Percentiles rank a stretch among this genome's conserved stretches.
These are phyloP conservation scores for Spea hammondii DNA, from an alignment of 2,797 vertebrate species.

Conservation along the genomic window DNA sequence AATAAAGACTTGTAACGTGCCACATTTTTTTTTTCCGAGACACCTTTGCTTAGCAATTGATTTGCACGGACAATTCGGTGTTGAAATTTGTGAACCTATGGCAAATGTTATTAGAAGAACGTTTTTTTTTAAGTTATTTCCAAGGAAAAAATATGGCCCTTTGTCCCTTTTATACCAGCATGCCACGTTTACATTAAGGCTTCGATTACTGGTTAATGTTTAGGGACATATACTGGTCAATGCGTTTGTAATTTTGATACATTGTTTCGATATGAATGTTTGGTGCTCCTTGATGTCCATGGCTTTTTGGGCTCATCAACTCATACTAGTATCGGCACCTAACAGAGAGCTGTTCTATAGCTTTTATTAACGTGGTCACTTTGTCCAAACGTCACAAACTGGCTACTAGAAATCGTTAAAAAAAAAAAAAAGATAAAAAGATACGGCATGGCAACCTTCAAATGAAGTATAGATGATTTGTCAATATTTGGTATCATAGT, in stretches of 20 bases:
- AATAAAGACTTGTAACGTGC: constrained; percentile 56
- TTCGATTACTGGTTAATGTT: constrained; percentile 49
- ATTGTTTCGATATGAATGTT: constrained; percentile 37
- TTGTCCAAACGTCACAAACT: no score
- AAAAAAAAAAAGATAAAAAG: constrained; percentile 29
- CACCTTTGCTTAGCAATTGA: constrained; percentile 52
- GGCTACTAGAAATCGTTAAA: constrained; percentile 8
- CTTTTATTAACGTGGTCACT: constrained; percentile 14
- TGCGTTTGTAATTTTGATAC: constrained; percentile 44
- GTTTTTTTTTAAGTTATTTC: constrained; percentile 39
- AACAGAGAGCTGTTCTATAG: constrained; percentile 47
- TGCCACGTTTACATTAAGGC: constrained; percentile 56
- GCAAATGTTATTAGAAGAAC: constrained; percentile 55
- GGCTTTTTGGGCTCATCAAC: constrained; percentile 44
- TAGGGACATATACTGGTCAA: constrained; percentile 47
- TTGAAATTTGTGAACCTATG: constrained; percentile 39
- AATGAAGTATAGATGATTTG: constrained; percentile 13
- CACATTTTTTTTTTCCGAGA: constrained; percentile 54
- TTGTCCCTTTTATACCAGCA: constrained; percentile 54
- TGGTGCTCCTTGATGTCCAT: constrained; percentile 39
- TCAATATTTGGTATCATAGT: constrained; percentile 41
- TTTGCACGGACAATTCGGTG: constrained; percentile 51
- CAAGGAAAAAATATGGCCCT: constrained; percentile 41
- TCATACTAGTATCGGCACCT: constrained; percentile 49
- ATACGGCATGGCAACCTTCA: constrained; percentile 36